A percentile compares a stretch with the other conserved stretches of the same genome.
Evolutionary conservation across 2,113 vertebrate genomes (phyloP).

Genomic region (Hystrix brachyura): DNA sequence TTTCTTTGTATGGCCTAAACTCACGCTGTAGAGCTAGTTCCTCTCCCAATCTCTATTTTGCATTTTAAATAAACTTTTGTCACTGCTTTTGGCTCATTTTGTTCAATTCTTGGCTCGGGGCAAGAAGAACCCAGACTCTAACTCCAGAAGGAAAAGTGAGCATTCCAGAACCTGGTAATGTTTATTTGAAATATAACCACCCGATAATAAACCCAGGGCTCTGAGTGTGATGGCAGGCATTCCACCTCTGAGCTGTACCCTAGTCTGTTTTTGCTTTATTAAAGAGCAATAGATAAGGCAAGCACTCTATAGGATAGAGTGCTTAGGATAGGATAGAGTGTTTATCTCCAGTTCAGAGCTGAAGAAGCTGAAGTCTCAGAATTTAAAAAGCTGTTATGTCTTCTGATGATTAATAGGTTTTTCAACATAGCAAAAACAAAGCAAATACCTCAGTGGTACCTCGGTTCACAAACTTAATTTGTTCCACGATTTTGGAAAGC

Average conservation of each 20-base stretch:
- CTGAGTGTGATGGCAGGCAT: background rate
- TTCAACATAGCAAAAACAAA: constrained; percentile 59
- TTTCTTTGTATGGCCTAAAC: too few relatives aligned
- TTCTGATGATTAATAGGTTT: constrained; percentile 17
- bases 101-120: too few relatives aligned
- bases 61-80: too few relatives aligned
- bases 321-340: background rate
- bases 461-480: background rate
- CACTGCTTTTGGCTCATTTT: too few relatives aligned
- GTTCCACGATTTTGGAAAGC: background rate
- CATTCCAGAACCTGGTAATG: too few relatives aligned
- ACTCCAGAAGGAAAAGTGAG: too few relatives aligned
- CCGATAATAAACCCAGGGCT: background rate
- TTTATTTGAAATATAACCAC: too few relatives aligned
- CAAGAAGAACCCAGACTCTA: too few relatives aligned
- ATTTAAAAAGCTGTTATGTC: background rate
- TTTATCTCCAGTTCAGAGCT: constrained; percentile 19
- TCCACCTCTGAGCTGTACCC: background rate
- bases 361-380: constrained; percentile 36
- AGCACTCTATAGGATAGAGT: background rate
- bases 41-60: too few relatives aligned
- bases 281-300: background rate
- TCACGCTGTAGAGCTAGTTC: too few relatives aligned
- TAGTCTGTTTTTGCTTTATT: background rate
- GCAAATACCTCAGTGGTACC: background rate